Evolutionary conservation across 2,888 invertebrate species (phyloP).

Genomic region (Corbicula japonica): DNA sequence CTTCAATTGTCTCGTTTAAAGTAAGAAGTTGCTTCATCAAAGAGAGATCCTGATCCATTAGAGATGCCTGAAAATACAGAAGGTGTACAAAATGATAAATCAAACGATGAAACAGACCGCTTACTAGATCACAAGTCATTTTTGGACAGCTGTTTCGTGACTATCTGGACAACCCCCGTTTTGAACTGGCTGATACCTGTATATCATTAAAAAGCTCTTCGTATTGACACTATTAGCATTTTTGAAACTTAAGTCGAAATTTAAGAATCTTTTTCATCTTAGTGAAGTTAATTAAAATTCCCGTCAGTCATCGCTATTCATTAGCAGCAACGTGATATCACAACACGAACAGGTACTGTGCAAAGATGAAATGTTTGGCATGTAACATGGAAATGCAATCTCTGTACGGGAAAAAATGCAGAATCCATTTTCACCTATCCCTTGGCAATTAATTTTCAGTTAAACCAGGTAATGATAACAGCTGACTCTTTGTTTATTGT

Average conservation of each 20-base stretch:
- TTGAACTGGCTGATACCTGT: background rate
- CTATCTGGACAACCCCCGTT: background rate
- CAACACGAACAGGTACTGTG: background rate
- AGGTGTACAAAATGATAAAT: background rate
- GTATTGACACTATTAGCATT: background rate
- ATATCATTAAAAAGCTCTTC: background rate
- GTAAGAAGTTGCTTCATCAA: constrained; percentile 83
- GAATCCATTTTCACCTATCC: too few relatives aligned
- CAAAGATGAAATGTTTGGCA: constrained; percentile 20
- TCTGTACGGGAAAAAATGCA: too few relatives aligned
- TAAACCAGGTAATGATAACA: too few relatives aligned
- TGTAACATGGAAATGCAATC: too few relatives aligned
- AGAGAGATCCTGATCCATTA: constrained; percentile 82
- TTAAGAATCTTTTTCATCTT: background rate
- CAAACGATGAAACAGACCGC: background rate
- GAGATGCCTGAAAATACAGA: constrained; percentile 71
- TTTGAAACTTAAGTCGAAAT: background rate
- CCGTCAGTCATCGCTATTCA: constrained; percentile 20
- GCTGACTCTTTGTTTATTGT: too few relatives aligned
- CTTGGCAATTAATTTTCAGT: too few relatives aligned
- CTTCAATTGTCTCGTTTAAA: constrained; percentile 82
- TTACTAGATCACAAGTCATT: too few relatives aligned
- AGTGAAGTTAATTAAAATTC: constrained; percentile 26
- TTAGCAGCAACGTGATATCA: background rate
- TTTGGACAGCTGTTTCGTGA: too few relatives aligned